Conservation (phyloP, 2,797 vertebrate genomes). For the Eremophila alpestris region DNA sequence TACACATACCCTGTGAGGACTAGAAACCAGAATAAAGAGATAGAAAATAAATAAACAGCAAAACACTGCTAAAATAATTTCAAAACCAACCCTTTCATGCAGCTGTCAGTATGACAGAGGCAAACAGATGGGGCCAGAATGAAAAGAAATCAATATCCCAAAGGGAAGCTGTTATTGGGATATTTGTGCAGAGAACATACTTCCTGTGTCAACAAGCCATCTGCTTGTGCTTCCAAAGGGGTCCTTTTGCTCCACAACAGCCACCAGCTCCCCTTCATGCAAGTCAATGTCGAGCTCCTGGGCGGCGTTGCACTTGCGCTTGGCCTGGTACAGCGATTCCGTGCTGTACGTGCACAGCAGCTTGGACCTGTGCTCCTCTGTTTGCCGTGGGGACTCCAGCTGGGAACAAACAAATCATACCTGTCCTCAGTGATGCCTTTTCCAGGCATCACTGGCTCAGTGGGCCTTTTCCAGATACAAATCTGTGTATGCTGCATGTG, state of each 20-base stretch:
- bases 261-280: constrained; percentile 93
- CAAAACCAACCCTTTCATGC: not conserved
- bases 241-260: constrained; percentile 88
- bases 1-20: constrained; percentile 88
- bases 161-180: not conserved
- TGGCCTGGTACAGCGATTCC: constrained; percentile 86
- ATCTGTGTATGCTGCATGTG: not conserved
- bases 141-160: constrained; percentile 18
- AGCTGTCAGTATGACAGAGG: not conserved
- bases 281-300: constrained; percentile 92
- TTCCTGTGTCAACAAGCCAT: constrained; percentile 94
- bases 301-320: constrained; percentile 94
- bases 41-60: not conserved
- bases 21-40: constrained; percentile 41
- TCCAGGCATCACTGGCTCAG: no score
- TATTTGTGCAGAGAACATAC: constrained; percentile 76
- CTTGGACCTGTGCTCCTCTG: constrained; percentile 82
- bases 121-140: constrained; percentile 8
- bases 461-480: not conserved
- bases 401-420: not conserved
- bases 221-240: constrained; percentile 89
- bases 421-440: not conserved
- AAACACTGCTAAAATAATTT: not conserved
- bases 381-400: constrained; percentile 85
- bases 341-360: constrained; percentile 81